These are phyloP conservation scores for Odontamblyopus rebecca DNA, from an alignment of 2,797 vertebrate species.

Conservation along the genomic window DNA sequence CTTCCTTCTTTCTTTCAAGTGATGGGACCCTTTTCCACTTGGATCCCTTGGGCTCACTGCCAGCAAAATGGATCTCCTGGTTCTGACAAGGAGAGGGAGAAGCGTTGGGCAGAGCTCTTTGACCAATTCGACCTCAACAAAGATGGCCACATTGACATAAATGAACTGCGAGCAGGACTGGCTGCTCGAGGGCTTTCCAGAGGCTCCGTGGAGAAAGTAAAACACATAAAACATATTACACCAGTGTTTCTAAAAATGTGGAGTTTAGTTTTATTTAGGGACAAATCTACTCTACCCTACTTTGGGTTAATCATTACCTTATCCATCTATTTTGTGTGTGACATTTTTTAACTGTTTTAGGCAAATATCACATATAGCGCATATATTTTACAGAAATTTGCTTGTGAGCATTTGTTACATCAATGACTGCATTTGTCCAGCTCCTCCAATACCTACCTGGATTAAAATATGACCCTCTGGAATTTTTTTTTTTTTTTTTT, in stretches of 20 bases:
- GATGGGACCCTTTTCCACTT: slow-evolving; percentile 54
- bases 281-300: too few relatives aligned
- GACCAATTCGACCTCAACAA: slow-evolving; percentile 87
- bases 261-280: too few relatives aligned
- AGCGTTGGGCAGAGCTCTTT: slow-evolving; percentile 83
- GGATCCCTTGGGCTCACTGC: slow-evolving; percentile 56
- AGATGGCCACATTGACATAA: slow-evolving; percentile 85
- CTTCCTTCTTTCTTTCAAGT: slow-evolving; percentile 14
- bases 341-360: too few relatives aligned
- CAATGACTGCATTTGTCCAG: too few relatives aligned
- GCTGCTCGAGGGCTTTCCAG: slow-evolving; percentile 74
- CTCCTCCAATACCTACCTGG: too few relatives aligned
- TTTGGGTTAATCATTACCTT: too few relatives aligned
- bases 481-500: too few relatives aligned
- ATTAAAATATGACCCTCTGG: too few relatives aligned
- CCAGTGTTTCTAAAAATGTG: too few relatives aligned
- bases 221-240: slow-evolving; percentile 5
- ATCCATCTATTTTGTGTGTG: too few relatives aligned
- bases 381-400: too few relatives aligned
- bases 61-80: slow-evolving; percentile 41
- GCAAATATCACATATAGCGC: background rate
- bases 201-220: slow-evolving; percentile 77
- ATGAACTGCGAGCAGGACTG: slow-evolving; percentile 84
- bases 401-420: too few relatives aligned
- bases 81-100: slow-evolving; percentile 71